Base-by-base conservation (phyloP, 2,888 invertebrate species). In the Silvanus unidentatus region DNA sequence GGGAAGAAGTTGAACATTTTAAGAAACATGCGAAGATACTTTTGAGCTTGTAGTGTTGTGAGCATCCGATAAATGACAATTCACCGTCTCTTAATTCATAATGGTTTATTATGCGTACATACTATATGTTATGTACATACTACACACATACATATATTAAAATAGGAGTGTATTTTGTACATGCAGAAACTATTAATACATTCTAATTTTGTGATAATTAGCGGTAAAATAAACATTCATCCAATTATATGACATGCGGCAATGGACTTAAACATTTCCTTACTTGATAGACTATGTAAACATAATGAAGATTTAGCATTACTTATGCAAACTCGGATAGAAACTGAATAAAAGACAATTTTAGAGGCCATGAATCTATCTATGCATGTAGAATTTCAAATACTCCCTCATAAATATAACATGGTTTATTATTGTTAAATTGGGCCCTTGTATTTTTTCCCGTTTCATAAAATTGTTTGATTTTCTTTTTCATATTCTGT, bases 151-250 rank as follows among this genome's bases (percentile, higher is more conserved):
- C 8, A 22, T 22, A 22, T 22, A 5, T 22, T 22, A 3, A 22
- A 22, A 3, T 22, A 5, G 22, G 4, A 22, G 8, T n/a, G n/a
- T n/a, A n/a, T n/a, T n/a, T n/a, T n/a, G n/a, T 22, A 22, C 22
- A 5, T 22, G 22, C 22, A 22, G 3, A n/a, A 22, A 22, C 22
- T 5, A 22, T 5, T 22, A 22, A 22, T 22, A 22, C 8, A 22
- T 22, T 22, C 22, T 52, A 56, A 54, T 50, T 50, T 50, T 52
- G 49, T 52, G 54, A 49, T 57, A 58, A 58, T 54, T 56, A 52
- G 48, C 47, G 52, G 52, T 55, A 49, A 50, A 55, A 54, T 53
- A 47, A 45, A 50, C 51, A 42, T 42, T 47, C 46, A 22, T 48
- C 50, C 54, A 52, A 53, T 55, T 53, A 47, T 22, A 22, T 48